Conservation (phyloP, 2,113 vertebrate genomes). For the Excalfactoria chinensis region DNA sequence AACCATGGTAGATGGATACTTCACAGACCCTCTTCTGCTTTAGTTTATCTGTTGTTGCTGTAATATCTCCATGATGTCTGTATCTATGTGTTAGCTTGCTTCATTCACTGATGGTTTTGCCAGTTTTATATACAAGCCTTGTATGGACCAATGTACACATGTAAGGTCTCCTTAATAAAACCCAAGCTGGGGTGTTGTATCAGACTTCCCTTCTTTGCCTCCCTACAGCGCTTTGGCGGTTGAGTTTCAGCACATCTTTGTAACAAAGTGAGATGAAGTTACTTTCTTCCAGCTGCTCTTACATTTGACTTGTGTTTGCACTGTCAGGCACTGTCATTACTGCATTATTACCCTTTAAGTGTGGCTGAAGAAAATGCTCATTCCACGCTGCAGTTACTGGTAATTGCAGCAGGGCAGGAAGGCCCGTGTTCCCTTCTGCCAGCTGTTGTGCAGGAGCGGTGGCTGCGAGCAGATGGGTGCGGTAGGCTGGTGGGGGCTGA, state of each 20-base stretch:
- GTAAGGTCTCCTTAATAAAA: background rate
- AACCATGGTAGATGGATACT: background rate
- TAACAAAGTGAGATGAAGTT: background rate
- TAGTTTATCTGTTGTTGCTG: no score
- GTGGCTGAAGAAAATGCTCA: background rate
- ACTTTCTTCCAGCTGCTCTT: background rate
- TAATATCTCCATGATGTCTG: no score
- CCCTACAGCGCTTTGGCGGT: background rate
- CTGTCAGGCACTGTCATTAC: background rate
- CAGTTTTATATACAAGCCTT: no score
- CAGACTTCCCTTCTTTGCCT: background rate
- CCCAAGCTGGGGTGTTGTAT: background rate
- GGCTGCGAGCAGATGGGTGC: no score
- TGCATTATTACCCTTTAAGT: background rate
- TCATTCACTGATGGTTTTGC: no score
- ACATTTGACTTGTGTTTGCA: background rate
- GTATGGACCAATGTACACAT: background rate
- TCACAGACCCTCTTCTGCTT: background rate
- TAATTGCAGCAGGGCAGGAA: rapidly evolving
- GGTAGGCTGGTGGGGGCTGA: background rate
- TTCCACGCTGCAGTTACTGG: background rate
- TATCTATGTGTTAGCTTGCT: no score
- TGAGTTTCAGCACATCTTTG: background rate
- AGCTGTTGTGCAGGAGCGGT: background rate
- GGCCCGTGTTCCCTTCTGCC: background rate